Base-by-base conservation (phyloP, 2,888 invertebrate genomes). In the Apamea monoglypha region DNA sequence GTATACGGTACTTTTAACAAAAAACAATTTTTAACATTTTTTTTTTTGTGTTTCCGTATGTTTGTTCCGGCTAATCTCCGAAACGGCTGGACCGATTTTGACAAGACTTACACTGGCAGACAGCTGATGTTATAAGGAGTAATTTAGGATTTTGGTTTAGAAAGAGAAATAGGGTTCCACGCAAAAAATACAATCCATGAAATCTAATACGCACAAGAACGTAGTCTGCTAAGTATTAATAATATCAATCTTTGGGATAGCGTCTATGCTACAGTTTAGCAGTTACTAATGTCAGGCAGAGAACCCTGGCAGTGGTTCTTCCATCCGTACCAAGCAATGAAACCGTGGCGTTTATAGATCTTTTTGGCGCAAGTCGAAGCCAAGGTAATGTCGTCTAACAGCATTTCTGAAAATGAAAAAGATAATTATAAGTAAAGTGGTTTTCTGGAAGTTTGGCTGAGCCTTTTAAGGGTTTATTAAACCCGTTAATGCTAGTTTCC, bases 311-410 rank as follows among this genome's bases (percentile, higher is more conserved):
- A 94, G 56, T 92, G 91, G 81, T 93, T 93, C 73, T 90, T 90
- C 95, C 95, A 95, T 7, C 94, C 95, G 80, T 94, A 93, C 95
- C 95, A 95, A 0, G 95, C 95, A 56, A 89, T 84, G 89, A 95
- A 95, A 2, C 84, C 76, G 80, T 94, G 91, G 1, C 94, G 92
- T n/a, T 91, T 92, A 91, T 89, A 96, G 16, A 96, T 89, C 81
- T 95, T 94, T 90, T 94, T 92, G 0, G 96, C 96, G 85, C 96
- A 96, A 2, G 88, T 92, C 0, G 94, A 90, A 0, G 96, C 96
- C 79, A 94, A 93, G 1, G 94, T 93, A 59, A 96, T 96, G 82
- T 96, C 93, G 80, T 95, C 94, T 0, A 92, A 92, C 56, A 92
- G 64, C 61, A 96, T 86, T 50, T 95, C 95, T 96, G 90, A 1